These are phyloP conservation scores for Gallinago media DNA, from an alignment of 2,113 vertebrate species.

Conservation along the genomic window DNA sequence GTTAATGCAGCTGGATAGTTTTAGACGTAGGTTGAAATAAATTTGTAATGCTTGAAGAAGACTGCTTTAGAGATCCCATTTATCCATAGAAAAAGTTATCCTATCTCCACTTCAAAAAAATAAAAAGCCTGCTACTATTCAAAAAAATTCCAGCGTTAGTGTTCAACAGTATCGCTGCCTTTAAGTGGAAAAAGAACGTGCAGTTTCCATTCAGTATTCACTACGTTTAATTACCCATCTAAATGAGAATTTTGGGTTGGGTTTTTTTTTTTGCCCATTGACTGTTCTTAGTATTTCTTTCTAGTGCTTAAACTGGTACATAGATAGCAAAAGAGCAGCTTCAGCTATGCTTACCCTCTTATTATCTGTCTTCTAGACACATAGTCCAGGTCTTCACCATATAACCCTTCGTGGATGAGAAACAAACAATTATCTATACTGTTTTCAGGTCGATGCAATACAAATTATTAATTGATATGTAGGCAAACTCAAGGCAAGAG, in stretches of 20 bases:
- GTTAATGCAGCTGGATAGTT: background rate
- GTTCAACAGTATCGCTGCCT: background rate
- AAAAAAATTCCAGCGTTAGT: background rate
- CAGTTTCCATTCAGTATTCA: background rate
- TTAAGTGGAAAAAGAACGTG: background rate
- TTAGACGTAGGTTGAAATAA: background rate
- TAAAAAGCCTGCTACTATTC: background rate
- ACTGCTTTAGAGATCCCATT: background rate
- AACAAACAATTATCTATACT: background rate
- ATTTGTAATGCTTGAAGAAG: background rate
- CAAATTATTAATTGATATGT: background rate
- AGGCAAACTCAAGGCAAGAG: background rate
- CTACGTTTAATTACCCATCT: background rate
- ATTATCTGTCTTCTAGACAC: background rate
- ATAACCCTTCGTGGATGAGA: background rate
- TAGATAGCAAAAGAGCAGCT: background rate
- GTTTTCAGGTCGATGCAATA: background rate
- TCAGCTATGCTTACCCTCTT: background rate
- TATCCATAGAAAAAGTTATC: background rate
- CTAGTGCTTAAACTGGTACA: background rate
- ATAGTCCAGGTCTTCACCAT: background rate
- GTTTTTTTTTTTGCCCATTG: background rate
- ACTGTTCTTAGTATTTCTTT: background rate
- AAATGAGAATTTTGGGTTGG: background rate
- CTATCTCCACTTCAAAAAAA: background rate